Evolutionary conservation across 1,140 invertebrate genomes (phyloP), one percentile per base, ranked within the genome.

Genomic region (Solenopsis fugax): DNA sequence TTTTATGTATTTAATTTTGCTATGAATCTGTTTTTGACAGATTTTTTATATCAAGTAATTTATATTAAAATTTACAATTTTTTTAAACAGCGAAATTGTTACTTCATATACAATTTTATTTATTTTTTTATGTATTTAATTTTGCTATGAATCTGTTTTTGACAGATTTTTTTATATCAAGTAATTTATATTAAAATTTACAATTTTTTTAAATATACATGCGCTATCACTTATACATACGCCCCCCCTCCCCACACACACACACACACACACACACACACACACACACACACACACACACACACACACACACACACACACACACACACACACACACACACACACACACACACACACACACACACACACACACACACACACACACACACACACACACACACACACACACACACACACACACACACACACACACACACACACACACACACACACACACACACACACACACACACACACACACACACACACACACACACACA

Each of bases 61-160:
- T 41, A n/a, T 85, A 41, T 6, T 56, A 80, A 56, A 10, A 73
- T 73, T 37, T 3, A 67, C n/a, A n/a, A n/a, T n/a, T n/a, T n/a
- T n/a, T n/a, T n/a, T n/a, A n/a, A n/a, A 75, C 7, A 50, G 45
- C 16, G 69, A 72, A 72, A 29, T 21, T 16, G 56, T 73, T 56
- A 56, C 2, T 56, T 4, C 16, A 72, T 18, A 37, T 16, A 50
- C 24, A 50, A 24, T 69, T 69, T 54, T 67, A 48, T 50, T 69
- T 69, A 50, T 75, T 56, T 78, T 21, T 65, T 50, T 16, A 50
- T 65, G 18, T 65, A 78, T 21, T 34, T 78, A 64, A 0, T 64
- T n/a, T 78, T 37, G 45, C 13, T 73, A 54, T 54, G n/a, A 5
- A 12, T 54, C 50, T 45, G 16, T 50, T 65, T 77, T 56, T 60